These are phyloP conservation scores for Diplazon laetatorius DNA, from an alignment of 2,888 invertebrate species.

Conservation along the genomic window DNA sequence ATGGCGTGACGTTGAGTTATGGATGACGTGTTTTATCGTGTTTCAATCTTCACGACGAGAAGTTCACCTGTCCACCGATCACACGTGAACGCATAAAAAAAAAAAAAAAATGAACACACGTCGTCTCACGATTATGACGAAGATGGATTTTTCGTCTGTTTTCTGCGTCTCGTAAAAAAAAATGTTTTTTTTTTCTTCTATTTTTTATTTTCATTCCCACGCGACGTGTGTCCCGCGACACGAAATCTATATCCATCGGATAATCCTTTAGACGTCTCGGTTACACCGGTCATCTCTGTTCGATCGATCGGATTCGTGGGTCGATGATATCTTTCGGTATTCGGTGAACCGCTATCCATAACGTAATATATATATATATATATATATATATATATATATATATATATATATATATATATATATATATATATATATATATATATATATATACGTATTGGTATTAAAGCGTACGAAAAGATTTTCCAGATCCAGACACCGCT, in stretches of 20 bases:
- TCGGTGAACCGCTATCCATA: too few relatives aligned
- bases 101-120: too few relatives aligned
- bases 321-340: constrained; percentile 59
- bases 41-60: constrained; percentile 44
- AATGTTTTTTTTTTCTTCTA: too few relatives aligned
- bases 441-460: too few relatives aligned
- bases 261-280: constrained; percentile 62
- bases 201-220: constrained; percentile 44
- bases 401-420: too few relatives aligned
- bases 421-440: too few relatives aligned
- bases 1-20: constrained; percentile 2
- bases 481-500: constrained; percentile 42
- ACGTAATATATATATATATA: too few relatives aligned
- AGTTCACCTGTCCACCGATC: background rate
- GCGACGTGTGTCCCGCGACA: constrained; percentile 55
- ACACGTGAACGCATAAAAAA: too few relatives aligned
- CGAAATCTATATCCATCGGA: constrained; percentile 65
- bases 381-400: too few relatives aligned
- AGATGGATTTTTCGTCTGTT: constrained; percentile 10
- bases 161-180: constrained; percentile 49
- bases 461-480: too few relatives aligned
- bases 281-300: constrained; percentile 52
- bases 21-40: constrained; percentile 49
- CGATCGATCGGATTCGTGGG: constrained; percentile 36
- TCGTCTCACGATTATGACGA: constrained; percentile 19